Percentiles rank a stretch among this genome's conserved stretches.
phyloP scores from a whole-genome alignment of 2,113 vertebrate genomes.

The Rhabdornis inornatus region DNA sequence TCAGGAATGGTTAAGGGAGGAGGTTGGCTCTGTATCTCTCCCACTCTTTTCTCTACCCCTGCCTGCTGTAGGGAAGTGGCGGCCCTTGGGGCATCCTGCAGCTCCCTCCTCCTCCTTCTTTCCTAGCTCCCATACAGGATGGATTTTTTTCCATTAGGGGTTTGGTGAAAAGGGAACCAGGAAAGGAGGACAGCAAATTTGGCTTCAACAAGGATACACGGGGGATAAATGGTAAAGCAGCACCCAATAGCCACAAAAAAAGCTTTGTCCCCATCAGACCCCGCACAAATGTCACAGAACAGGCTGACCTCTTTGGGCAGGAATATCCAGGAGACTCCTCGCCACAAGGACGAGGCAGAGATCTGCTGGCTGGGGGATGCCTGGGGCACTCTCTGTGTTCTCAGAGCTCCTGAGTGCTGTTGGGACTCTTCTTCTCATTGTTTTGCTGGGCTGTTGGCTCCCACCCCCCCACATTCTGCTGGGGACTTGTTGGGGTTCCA shows the following conservation, averaged over 20 bases:
- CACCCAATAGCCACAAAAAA: not conserved
- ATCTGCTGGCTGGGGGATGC: not conserved
- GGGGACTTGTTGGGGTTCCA: accelerated
- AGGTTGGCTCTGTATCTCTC: accelerated
- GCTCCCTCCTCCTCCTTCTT: not conserved
- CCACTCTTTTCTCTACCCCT: not conserved
- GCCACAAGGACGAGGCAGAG: accelerated
- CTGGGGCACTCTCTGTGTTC: not conserved
- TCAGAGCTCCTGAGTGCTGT: not conserved
- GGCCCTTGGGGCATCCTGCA: not conserved
- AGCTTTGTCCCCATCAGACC: accelerated
- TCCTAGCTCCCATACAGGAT: accelerated
- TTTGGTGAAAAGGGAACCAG: not conserved
- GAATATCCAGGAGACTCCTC: accelerated
- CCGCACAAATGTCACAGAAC: not conserved
- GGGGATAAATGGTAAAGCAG: not conserved
- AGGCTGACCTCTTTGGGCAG: not conserved
- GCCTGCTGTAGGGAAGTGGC: accelerated
- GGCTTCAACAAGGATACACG: accelerated
- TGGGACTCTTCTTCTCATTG: not conserved
- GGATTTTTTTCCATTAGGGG: accelerated
- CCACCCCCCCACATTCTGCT: accelerated
- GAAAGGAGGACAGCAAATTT: not conserved
- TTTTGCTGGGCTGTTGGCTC: not conserved
- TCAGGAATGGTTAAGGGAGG: not conserved